Evolutionary conservation across 2,797 vertebrate genomes (phyloP), one percentile per base, ranked within the genome.

Genomic region (Kryptopterus vitreolus): DNA sequence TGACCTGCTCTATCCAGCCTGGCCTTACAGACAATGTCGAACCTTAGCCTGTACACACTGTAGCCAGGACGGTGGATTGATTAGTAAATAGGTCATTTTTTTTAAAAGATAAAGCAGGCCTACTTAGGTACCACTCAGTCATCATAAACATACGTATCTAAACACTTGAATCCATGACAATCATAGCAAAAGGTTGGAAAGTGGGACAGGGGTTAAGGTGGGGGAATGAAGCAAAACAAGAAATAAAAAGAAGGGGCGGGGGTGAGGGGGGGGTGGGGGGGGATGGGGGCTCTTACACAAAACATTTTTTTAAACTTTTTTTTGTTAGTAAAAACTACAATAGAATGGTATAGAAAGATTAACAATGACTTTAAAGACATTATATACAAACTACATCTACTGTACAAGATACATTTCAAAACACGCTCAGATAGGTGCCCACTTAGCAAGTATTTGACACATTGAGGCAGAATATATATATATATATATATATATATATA

Each of bases 371-470:
- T 93, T 90, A 91, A 91, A 88, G 85, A 87, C 83, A 84, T 90
- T 93, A 93, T 94, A 89, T 92, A 94, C 93, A 94, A 88, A 86
- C 84, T 85, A 92, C 91, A 90, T 89, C 91, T 90, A 93, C 91
- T 92, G 91, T 93, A 94, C 90, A 93, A 80, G 84, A 88, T 86
- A 88, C 81, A 85, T 82, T 88, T 77, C 79, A 83, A 84, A 79
- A 73, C 85, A 84, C 20, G 31, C 87, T 83, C 79, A 77, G 84
- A 81, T 70, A 82, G 85, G 83, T 88, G 87, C 84, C 58, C 58
- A 78, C 53, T 75, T 78, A 85, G 85, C 83, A 86, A 88, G 87
- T 74, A 33, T 72, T 55, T 75, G 76, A 87, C 84, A 88, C 81
- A 81, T 88, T 87, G 87, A 89, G 87, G 86, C 83, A 59, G 62